Base-by-base conservation (phyloP, 2,113 vertebrate genomes). In the Emberiza fucata region DNA sequence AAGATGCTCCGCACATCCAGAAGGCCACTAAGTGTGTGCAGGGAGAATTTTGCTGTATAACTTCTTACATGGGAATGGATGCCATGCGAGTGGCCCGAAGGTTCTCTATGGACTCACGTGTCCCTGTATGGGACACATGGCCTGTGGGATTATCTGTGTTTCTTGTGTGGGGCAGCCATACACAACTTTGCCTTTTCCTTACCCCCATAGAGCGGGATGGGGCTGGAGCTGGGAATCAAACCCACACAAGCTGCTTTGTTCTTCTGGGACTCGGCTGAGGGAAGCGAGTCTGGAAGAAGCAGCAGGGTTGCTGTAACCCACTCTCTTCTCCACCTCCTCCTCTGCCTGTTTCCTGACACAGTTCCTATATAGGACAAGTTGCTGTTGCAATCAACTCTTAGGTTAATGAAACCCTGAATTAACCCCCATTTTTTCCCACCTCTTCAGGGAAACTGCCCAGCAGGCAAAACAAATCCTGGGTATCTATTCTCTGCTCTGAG, bases 331-430 rank as follows among this genome's bases (percentile, higher is more conserved):
- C 24, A 57, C 47, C 77, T 88, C 86, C 83, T 92, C 33, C 77
- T 60, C 85, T 78, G 60, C 76, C 86, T 88, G 25, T 66, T 86
- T 86, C 80, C 85, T 88, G 92, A 88, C 92, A 96, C 92, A 88
- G 11, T 92, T 96, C 85, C 57, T 92, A 84, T 88, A 57, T 76
- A 92, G 93, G 92, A 90, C 90, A 96, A 66, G 51, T 50, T 90
- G 39, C 76, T 64, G 56, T 78, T 81, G 79, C 80, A 95, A 90
- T 92, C 92, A 78, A 24, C 76, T 81, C 6, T 86, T 33, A 88
- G 57, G 92, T 94, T 97, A 96, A 94, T 95, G 90, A 95, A 91
- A 93, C 56, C 21, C 61, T 86, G 86, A 86, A 61, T 90, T 83
- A 90, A 78, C 60, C 60, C 77, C 65, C 47, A 40, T 50, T 75